Evolutionary conservation across 2,888 invertebrate species (phyloP), one percentile per base, ranked within the genome.

Genomic region (Dione juno): DNA sequence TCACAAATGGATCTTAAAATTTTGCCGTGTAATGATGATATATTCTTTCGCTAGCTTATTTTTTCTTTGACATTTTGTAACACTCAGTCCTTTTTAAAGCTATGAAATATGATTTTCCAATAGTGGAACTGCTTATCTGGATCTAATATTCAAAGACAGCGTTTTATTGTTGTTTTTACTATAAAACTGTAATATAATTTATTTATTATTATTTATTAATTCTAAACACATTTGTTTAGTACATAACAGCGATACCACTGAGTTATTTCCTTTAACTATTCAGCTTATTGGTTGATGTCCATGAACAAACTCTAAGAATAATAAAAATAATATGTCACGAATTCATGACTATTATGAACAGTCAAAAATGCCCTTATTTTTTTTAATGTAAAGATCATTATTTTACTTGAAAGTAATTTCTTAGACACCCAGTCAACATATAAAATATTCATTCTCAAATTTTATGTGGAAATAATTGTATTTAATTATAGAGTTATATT

Each of bases 1-100:
- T 43, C 43, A 45, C 21, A 59, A 43, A 28, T n/a, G 43, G 43
- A n/a, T 61, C 43, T 14, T 45, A 14, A 28, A 43, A 43, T 61
- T 43, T 43, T 43, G 6, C 7, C 14, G 43, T 61, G 14, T 28
- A 61, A 45, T n/a, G 41, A 21, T 59, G 21, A 21, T 41, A 59
- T 40, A 59, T 19, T 59, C 21, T 43, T 59, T 40, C 13, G 13
- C 19, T 19, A 19, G 14, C 3, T 19, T 19, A 41, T 58, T 58
- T 19, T 14, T 14, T 41, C 41, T 41, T 19, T 41, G 40, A 59
- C 21, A 59, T 41, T 59, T 43, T 21, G 21, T 19, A 21, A 43
- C 40, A 37, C 40, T 58, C 1, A 43, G 43, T 59, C 14, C 41
- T 41, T 41, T 58, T 41, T 11, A 41, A 41, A 41, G 3, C 9